These are phyloP conservation scores for Pristionchus maxplancki DNA, from an alignment of 2,888 invertebrate genomes.

Conservation along the genomic window DNA sequence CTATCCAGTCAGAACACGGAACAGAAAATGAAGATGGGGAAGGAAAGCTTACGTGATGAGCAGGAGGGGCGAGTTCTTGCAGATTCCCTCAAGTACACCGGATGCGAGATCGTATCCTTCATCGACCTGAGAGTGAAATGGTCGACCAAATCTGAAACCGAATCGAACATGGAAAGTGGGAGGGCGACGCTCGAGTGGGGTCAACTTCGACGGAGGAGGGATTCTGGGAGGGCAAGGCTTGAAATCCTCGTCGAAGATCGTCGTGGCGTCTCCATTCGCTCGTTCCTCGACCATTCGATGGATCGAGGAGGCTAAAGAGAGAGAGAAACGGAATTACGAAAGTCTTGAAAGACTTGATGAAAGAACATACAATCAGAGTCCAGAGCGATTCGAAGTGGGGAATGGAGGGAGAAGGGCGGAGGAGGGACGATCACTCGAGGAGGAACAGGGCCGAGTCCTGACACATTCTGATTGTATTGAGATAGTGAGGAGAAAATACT, in stretches of 20 bases:
- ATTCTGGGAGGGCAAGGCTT: neutral
- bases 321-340: neutral
- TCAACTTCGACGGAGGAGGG: neutral
- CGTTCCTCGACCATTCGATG: neutral
- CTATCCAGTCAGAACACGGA: too few relatives aligned
- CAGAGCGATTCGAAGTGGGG: neutral
- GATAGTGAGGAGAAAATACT: too few relatives aligned
- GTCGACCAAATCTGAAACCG: neutral
- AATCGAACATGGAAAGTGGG: neutral
- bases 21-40: neutral
- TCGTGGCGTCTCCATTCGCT: neutral
- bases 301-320: neutral
- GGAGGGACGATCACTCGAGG: neutral
- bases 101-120: neutral
- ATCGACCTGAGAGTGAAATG: neutral
- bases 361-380: too few relatives aligned
- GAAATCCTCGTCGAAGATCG: neutral
- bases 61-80: neutral
- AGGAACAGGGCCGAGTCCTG: too few relatives aligned
- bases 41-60: neutral
- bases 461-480: too few relatives aligned
- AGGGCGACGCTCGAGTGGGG: neutral
- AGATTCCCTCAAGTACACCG: neutral
- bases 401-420: neutral
- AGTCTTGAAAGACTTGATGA: too few relatives aligned